Evolutionary conservation across 2,113 vertebrate species (phyloP).

Genomic region (Lipophrys pholis): DNA sequence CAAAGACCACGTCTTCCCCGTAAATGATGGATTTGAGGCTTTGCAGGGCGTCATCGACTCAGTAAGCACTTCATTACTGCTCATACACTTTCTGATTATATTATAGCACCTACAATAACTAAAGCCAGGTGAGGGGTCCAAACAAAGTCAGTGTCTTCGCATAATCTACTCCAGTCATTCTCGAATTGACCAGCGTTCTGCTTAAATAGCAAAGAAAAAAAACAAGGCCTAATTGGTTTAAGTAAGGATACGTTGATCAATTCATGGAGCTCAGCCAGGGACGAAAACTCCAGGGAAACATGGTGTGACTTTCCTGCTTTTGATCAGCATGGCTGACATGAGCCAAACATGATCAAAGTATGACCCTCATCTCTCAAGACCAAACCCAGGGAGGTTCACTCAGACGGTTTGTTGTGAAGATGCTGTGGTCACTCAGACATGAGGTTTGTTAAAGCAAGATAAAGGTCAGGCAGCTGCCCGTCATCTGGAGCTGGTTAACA

Average conservation of each 20-base stretch:
- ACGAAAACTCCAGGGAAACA: constrained; percentile 46
- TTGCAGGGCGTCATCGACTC: constrained; percentile 96
- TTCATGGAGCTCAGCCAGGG: constrained; percentile 17
- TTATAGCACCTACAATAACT: not conserved
- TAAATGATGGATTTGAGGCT: constrained; percentile 97
- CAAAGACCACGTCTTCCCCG: constrained; percentile 97
- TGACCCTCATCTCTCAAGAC: constrained; percentile 25
- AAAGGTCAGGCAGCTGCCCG: constrained; percentile 49
- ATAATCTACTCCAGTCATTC: not conserved
- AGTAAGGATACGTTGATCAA: constrained; percentile 32
- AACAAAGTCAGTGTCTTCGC: constrained; percentile 8
- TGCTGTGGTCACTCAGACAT: constrained; percentile 23
- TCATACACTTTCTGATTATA: constrained; percentile 9
- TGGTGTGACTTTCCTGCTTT: constrained; percentile 46
- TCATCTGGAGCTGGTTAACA: constrained; percentile 76
- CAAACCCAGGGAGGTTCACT: constrained; percentile 32
- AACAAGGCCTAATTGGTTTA: constrained; percentile 7
- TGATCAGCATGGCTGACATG: constrained; percentile 40
- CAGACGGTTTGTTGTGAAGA: constrained; percentile 23
- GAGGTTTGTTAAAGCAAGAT: constrained; percentile 17
- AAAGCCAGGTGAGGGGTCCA: not conserved
- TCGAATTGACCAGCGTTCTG: constrained; percentile 4
- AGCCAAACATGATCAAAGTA: constrained; percentile 55
- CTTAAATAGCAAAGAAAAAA: constrained; percentile 39
- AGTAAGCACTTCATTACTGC: constrained; percentile 81